Conservation (phyloP, 2,888 invertebrate species). For the Ennomos fuscantarius region DNA sequence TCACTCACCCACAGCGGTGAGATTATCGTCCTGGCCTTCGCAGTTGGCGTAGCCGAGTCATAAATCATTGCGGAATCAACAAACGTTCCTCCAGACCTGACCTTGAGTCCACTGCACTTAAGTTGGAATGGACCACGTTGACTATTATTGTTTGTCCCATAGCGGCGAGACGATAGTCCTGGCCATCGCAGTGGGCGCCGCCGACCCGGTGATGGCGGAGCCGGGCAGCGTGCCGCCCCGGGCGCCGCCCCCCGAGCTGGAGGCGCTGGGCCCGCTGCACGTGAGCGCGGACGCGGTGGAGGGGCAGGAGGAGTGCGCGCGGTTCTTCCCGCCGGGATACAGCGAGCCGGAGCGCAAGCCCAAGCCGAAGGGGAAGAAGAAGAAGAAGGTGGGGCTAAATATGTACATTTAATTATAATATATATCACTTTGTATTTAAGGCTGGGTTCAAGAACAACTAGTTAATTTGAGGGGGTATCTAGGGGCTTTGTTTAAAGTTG, state of each 20-base stretch:
- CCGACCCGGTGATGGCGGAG: constrained; percentile 87
- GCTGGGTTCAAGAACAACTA: too few species aligned
- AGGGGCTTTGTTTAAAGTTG: too few species aligned
- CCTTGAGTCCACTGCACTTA: too few species aligned
- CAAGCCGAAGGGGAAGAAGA: constrained; percentile 79
- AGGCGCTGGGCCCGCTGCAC: constrained; percentile 88
- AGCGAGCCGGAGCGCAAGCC: constrained; percentile 79
- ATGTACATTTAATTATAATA: too few species aligned
- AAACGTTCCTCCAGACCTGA: too few species aligned
- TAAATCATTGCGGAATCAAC: too few species aligned
- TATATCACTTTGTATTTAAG: too few species aligned
- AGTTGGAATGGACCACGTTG: too few species aligned
- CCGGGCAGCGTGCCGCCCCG: constrained; percentile 86
- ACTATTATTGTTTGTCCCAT: constrained; percentile 29
- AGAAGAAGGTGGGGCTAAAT: constrained; percentile 70
- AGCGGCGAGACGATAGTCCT: constrained; percentile 89
- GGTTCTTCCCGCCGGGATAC: constrained; percentile 89
- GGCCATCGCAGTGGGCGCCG: constrained; percentile 87
- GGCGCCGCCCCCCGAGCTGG: constrained; percentile 87
- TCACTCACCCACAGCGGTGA: too few species aligned
- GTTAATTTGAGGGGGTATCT: too few species aligned
- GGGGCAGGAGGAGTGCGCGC: constrained; percentile 86
- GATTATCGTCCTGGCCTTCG: too few species aligned
- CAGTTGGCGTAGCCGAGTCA: too few species aligned
- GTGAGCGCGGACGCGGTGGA: constrained; percentile 87